phyloP scores from a whole-genome alignment of 2,797 vertebrate genomes.

The Hylomyscus alleni region DNA sequence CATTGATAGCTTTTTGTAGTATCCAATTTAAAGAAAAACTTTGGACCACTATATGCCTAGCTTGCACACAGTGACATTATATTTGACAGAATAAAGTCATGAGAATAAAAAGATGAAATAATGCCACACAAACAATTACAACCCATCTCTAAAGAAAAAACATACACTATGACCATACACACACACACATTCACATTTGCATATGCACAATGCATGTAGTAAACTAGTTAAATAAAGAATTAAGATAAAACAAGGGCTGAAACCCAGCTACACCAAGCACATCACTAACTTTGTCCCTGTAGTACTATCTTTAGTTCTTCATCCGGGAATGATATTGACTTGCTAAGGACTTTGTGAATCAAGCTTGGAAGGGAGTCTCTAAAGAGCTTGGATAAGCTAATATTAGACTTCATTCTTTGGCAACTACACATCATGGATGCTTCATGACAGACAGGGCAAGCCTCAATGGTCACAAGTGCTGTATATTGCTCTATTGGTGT shows the following conservation, averaged over 20 bases:
- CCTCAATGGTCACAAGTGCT: background rate
- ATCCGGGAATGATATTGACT: background rate
- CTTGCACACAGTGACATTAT: background rate
- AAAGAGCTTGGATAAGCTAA: background rate
- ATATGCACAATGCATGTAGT: background rate
- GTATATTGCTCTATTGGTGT: fast-evolving
- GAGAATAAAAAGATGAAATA: background rate
- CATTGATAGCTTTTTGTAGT: background rate
- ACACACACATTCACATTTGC: background rate
- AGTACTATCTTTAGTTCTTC: background rate
- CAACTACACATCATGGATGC: background rate
- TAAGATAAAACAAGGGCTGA: background rate
- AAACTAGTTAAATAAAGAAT: background rate
- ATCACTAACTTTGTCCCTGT: background rate
- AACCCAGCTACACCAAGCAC: background rate
- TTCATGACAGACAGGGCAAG: background rate
- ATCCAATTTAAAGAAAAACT: background rate
- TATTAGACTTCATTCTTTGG: background rate
- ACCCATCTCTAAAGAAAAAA: background rate
- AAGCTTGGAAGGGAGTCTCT: background rate
- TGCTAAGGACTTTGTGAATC: background rate
- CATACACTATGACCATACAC: background rate
- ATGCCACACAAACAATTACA: background rate
- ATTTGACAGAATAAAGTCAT: background rate
- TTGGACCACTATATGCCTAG: background rate